Base-by-base conservation (phyloP, 2,888 invertebrate genomes). In the Nomada fabriciana region DNA sequence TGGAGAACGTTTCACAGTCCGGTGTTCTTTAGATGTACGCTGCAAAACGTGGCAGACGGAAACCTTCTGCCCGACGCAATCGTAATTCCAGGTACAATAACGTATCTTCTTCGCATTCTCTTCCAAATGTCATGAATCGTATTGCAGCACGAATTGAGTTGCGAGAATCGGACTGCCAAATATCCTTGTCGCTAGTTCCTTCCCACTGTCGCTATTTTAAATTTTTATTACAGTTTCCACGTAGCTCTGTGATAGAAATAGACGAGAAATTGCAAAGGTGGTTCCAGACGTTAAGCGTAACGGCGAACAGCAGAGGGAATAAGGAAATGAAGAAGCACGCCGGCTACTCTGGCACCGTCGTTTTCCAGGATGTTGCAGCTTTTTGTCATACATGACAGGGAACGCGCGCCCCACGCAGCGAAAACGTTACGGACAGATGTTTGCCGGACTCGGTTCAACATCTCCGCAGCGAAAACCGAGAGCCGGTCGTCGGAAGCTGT, bases 321-420 rank as follows among this genome's bases (percentile, higher is more conserved):
- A 84, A 82, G 81, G 82, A 77, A 76, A 78, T 29, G 71, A 79
- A 82, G 78, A 81, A 78, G 59, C 73, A 53, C 25, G 47, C 57
- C 11, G 20, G 53, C 20, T 53, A 53, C n/a, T 36, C 11, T 68
- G 5, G 71, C 70, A 68, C 29, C 50, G 82, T 43, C 77, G 84
- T 85, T 86, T 84, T 85, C 82, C 84, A 88, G 70, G 79, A 83
- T 83, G 78, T 82, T 76, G 72, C 76, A 59, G 60, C 60, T 86
- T 86, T 87, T 88, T 82, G 85, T 72, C 65, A 53, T 18, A 53
- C 18, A 63, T 69, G 74, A 80, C 72, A 78, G 88, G 81, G 81
- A 88, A 83, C 74, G 78, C 76, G 60, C 75, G 81, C 82, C 89
- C 89, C 89, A 88, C 87, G 87, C 87, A 69, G 82, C 79, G 87